Evolutionary conservation across 2,888 invertebrate species (phyloP), one percentile per base, ranked within the genome.

Genomic region (Apamea crenata): DNA sequence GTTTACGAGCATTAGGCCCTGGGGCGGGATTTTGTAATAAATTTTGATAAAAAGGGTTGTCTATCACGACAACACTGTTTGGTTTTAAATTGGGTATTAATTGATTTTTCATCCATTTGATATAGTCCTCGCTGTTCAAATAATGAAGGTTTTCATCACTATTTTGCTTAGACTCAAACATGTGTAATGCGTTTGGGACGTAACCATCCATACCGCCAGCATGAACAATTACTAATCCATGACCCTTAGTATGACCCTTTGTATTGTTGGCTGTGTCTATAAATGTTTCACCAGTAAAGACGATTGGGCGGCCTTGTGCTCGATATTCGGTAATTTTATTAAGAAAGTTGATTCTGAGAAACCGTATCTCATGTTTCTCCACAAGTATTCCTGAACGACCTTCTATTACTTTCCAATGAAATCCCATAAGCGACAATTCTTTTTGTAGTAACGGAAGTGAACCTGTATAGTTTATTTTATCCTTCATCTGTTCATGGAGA

Each of bases 21-120:
- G 76, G 75, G 18, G 56, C 70, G 18, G 81, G 81, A 53, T 75
- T 56, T n/a, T 71, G 44, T 67, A 75, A 53, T 72, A 71, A 53
- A 63, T 81, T 81, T 69, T 81, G 81, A 56, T 81, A 81, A 65
- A 66, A 78, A 32, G 61, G 10, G n/a, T 80, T 69, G n/a, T 80
- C 80, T 44, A 80, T 53, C 18, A 80, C 80, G 10, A 80, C 70
- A 25, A 69, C 59, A 70, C 81, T 81, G 29, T 81, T 81, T 69
- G 74, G 63, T 81, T 80, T 74, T 56, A 81, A 81, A 74, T 80
- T 80, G 18, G 80, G 69, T 59, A 81, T 66, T 50, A 81, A 50
- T 47, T 81, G 56, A 63, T 53, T 53, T 36, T 70, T 68, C 14
- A 81, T 53, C 81, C 81, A 81, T 70, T 80, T 74, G 25, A 80